phyloP scores from a whole-genome alignment of 2,797 vertebrate species.

The Neosalanx taihuensis region DNA sequence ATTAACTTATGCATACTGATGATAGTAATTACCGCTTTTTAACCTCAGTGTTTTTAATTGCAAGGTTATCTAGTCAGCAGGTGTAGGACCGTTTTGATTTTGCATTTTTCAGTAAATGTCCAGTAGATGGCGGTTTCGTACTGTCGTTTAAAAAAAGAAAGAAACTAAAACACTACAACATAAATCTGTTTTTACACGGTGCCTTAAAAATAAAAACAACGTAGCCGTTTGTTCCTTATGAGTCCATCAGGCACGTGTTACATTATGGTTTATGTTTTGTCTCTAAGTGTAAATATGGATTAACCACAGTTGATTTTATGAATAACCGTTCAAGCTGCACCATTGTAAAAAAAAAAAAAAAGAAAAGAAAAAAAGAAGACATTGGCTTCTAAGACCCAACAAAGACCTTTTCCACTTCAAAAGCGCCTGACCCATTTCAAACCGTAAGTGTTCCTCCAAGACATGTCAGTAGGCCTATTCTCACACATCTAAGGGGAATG shows the following conservation, averaged over 20 bases:
- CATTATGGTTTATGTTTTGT: not conserved
- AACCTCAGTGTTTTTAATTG: not conserved
- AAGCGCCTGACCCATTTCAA: slow-evolving; percentile 31
- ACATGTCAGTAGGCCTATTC: slow-evolving; percentile 24
- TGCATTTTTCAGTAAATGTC: not conserved
- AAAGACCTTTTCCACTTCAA: slow-evolving; percentile 15
- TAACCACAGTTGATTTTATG: not conserved
- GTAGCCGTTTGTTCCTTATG: too few species aligned
- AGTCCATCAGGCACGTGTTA: too few species aligned
- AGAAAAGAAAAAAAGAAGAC: too few species aligned
- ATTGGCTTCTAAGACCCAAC: slow-evolving; percentile 23
- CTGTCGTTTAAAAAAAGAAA: not conserved
- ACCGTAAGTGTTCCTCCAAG: slow-evolving; percentile 39
- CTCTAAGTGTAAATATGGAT: not conserved
- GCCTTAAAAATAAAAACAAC: too few species aligned
- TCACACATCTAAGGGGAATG: slow-evolving; percentile 32
- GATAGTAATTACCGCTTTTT: not conserved
- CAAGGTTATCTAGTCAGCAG: too few species aligned
- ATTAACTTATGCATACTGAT: not conserved
- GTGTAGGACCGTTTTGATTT: not conserved
- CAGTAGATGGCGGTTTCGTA: slow-evolving; percentile 54
- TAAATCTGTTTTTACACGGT: too few species aligned
- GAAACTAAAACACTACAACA: too few species aligned
- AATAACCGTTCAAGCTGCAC: slow-evolving; percentile 23
- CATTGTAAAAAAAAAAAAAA: not conserved